A percentile compares a stretch with the other conserved stretches of the same genome.
Evolutionary conservation across 2,888 invertebrate species (phyloP).

Genomic region (Dugesia japonica): DNA sequence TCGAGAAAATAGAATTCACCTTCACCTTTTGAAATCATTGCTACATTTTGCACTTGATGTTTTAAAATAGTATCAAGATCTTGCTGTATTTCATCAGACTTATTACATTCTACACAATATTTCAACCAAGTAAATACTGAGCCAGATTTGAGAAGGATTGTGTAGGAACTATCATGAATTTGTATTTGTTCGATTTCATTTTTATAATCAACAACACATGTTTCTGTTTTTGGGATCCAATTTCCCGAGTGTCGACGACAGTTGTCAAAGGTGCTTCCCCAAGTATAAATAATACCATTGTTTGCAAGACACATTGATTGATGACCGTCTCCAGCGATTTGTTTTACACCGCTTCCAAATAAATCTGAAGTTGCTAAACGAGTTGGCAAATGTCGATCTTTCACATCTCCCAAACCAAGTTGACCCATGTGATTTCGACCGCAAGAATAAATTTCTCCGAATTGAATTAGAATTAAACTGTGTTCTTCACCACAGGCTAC

Average conservation of each 20-base stretch:
- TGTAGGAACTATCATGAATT: not conserved
- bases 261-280: not conserved
- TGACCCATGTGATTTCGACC: constrained; percentile 5
- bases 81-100: not conserved
- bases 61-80: not conserved
- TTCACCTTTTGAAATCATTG: not conserved
- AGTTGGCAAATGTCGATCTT: not conserved
- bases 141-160: not conserved
- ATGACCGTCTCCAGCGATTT: not conserved
- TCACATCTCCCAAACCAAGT: not conserved
- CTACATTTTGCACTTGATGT: not conserved
- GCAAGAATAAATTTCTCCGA: not conserved
- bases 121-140: not conserved
- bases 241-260: not conserved
- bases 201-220: not conserved
- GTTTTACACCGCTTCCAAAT: not conserved
- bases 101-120: not conserved
- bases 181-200: not conserved
- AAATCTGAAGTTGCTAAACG: not conserved
- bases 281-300: not conserved
- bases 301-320: not conserved
- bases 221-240: not conserved
- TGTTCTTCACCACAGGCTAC: constrained; percentile 21
- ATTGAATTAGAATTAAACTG: not conserved
- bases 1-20: not conserved